These are phyloP conservation scores for Hirtodrosophila duncani DNA, from an alignment of 2,888 invertebrate genomes.

Conservation along the genomic window DNA sequence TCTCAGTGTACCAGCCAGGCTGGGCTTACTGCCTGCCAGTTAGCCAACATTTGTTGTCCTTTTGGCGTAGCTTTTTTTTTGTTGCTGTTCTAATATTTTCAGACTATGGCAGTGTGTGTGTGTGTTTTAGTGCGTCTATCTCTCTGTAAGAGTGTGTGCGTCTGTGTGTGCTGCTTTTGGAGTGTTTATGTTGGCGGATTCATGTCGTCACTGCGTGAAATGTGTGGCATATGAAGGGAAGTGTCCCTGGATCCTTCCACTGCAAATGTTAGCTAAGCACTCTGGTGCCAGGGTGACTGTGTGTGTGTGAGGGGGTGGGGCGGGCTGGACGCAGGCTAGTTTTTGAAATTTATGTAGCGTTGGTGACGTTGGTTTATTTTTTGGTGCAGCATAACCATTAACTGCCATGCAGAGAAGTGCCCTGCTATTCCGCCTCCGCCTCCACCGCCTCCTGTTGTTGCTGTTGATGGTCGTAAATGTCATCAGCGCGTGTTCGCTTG, in stretches of 20 bases:
- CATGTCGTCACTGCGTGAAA: conserved; percentile 73
- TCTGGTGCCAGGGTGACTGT: no score
- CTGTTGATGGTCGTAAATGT: conserved; percentile 74
- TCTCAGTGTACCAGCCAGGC: no score
- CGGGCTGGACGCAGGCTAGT: conserved; percentile 50
- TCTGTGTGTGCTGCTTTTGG: conserved; percentile 39
- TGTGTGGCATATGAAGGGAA: conserved; percentile 63
- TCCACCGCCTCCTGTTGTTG: conserved; percentile 31
- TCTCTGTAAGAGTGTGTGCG: conserved; percentile 15
- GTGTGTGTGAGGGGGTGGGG: no score
- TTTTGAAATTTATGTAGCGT: conserved; percentile 71
- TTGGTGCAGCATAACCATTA: conserved; percentile 63
- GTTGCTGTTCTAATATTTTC: conserved; percentile 2
- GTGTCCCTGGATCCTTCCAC: conserved; percentile 1
- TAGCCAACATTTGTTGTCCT: conserved; percentile 33
- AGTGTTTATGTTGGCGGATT: conserved; percentile 72
- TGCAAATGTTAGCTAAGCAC: neutral
- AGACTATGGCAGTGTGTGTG: conserved; percentile 48
- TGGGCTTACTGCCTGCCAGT: conserved; percentile 10
- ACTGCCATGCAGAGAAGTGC: conserved; percentile 52
- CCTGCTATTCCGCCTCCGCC: conserved; percentile 15
- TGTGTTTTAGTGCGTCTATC: conserved; percentile 27
- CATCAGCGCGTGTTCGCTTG: conserved; percentile 56
- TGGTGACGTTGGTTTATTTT: conserved; percentile 69
- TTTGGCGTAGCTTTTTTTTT: conserved; percentile 33